These are phyloP conservation scores for Macaria liturata DNA, from an alignment of 2,888 invertebrate genomes.

Conservation along the genomic window DNA sequence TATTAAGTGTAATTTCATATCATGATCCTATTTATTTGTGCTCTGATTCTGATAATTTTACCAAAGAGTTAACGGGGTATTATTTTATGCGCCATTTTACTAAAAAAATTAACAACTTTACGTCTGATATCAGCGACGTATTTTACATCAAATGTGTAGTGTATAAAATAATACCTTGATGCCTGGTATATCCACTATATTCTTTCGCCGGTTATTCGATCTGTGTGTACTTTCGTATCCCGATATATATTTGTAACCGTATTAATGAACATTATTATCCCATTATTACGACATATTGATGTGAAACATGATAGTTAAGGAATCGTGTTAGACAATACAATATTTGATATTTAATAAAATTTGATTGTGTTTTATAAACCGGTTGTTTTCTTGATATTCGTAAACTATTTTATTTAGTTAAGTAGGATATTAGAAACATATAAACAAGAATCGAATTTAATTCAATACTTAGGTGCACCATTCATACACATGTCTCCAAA, in stretches of 20 bases:
- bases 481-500: no score
- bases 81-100: no score
- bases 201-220: slow-evolving; percentile 21
- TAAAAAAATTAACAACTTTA: no score
- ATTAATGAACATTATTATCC: slow-evolving; percentile 54
- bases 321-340: slow-evolving; percentile 84
- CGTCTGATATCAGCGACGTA: no score
- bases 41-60: no score
- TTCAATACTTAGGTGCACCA: no score
- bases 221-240: slow-evolving; percentile 59
- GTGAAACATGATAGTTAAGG: slow-evolving; percentile 81
- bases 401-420: not conserved
- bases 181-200: slow-evolving; percentile 27
- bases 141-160: no score
- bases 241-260: slow-evolving; percentile 72
- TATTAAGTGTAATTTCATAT: slow-evolving; percentile 39
- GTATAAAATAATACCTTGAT: no score
- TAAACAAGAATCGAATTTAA: no score
- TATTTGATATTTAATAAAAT: slow-evolving; percentile 83
- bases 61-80: no score
- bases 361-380: slow-evolving; percentile 80
- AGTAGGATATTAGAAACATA: no score
- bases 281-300: slow-evolving; percentile 72
- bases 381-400: slow-evolving; percentile 49
- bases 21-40: not conserved